Conservation (phyloP, 1,140 invertebrate species). For the Holcopasites calliopsidis region DNA sequence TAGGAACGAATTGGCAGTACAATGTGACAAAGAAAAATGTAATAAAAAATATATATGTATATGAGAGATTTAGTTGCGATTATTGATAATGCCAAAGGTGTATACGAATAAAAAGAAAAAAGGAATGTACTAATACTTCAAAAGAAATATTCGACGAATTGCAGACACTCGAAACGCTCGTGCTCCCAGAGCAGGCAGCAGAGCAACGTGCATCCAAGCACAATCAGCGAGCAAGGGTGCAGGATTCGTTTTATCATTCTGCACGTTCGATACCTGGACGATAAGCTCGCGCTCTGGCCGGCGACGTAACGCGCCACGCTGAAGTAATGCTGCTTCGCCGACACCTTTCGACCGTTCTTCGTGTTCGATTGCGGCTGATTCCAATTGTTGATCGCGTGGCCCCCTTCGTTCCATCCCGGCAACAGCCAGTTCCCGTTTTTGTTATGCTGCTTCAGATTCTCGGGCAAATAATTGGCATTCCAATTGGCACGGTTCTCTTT, state of each 20-base stretch:
- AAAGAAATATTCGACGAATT: not conserved
- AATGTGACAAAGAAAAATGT: not conserved
- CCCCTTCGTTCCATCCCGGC: conserved; percentile 73
- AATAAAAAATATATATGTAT: too few relatives aligned
- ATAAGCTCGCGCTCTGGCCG: conserved; percentile 81
- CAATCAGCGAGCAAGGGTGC: conserved; percentile 1
- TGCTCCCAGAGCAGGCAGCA: not conserved
- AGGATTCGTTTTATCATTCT: conserved; percentile 42
- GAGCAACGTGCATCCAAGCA: conserved; percentile 19
- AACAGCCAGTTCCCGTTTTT: conserved; percentile 70
- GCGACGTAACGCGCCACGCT: conserved; percentile 86
- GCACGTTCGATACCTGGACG: conserved; percentile 72
- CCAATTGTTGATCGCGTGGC: conserved; percentile 60
- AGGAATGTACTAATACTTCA: not conserved
- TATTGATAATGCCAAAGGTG: too few relatives aligned
- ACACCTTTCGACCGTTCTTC: conserved; percentile 77
- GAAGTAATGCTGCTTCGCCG: conserved; percentile 88
- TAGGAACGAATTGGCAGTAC: not conserved
- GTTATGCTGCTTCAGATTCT: conserved; percentile 69
- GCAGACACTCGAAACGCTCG: not conserved
- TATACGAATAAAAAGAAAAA: not conserved
- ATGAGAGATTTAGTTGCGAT: too few relatives aligned
- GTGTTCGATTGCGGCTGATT: conserved; percentile 63
- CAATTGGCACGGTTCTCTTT: conserved; percentile 80
- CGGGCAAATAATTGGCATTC: conserved; percentile 77